Base-by-base conservation (phyloP, 1,140 invertebrate genomes). In the Drosophila pandora region DNA sequence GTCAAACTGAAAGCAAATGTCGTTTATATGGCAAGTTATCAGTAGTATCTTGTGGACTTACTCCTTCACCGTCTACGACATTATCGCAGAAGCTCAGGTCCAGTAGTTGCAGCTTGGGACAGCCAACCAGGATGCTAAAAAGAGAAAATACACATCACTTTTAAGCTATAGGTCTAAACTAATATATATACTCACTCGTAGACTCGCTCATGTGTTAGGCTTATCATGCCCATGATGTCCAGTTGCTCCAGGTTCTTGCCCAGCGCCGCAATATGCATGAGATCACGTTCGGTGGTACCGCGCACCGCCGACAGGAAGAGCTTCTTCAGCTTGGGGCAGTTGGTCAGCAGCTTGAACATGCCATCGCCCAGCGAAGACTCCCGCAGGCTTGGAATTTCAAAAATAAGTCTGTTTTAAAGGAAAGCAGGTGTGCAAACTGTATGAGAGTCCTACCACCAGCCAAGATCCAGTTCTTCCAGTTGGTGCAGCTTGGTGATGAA, bases 71-170 rank as follows among this genome's bases (percentile, higher is more conserved):
- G 81, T 95, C 94, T 60, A 94, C 94, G 53, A 97, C 95, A 60
- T 94, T 94, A 77, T 96, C 95, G 90, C 96, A 98, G 91, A 97
- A 98, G 67, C 96, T 97, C 12, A 98, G 93, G 90, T 98, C 97
- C 43, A 98, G 92, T 73, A 98, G 92, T 76, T 93, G 93, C 17
- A 98, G 90, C 57, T 96, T 94, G n/a, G 90, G 91, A 79, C 95
- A 95, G 62, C 93, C 93, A 8, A 93, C 90, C 49, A 96, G 84
- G 69, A 96, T 93, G 57, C 95, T 96, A 90, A 67, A 23, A 23
- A 47, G 0, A 9, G 2, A 12, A 47, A 45, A 47, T 10, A 21
- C 3, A 47, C 8, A 10, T 17, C 2, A 17, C 2, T 22, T 4
- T 0, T 9, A 22, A 9, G 76, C 9, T 55, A 76, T 32, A 59